phyloP scores from a whole-genome alignment of 1,140 invertebrate genomes.

The Scaptomyza montana region DNA sequence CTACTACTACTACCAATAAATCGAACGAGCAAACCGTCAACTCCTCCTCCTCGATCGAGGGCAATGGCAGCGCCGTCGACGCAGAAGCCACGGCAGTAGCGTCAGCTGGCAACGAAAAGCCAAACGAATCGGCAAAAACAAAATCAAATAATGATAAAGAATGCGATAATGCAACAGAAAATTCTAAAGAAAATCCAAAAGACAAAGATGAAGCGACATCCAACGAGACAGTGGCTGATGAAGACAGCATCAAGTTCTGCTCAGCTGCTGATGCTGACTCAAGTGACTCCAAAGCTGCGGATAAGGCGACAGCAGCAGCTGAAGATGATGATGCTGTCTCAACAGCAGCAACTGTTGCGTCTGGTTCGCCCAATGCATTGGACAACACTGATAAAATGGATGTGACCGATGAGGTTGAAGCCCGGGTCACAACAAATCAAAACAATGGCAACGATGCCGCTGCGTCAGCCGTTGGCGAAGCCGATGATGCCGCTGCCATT shows the following conservation, averaged over 20 bases:
- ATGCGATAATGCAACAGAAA: conserved; percentile 28
- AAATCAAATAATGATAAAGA: conserved; percentile 29
- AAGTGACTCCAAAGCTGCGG: conserved; percentile 9
- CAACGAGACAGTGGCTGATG: conserved; percentile 36
- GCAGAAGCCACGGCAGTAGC: conserved; percentile 42
- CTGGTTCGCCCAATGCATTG: conserved; percentile 53
- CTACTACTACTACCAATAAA: conserved; percentile 52
- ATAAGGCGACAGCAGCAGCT: conserved; percentile 1
- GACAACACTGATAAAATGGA: conserved; percentile 62
- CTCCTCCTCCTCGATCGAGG: conserved; percentile 35
- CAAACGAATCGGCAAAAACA: conserved; percentile 62
- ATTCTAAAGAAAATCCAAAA: conserved; percentile 29
- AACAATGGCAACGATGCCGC: conserved; percentile 63
- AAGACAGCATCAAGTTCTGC: conserved; percentile 1
- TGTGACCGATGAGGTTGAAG: conserved; percentile 13
- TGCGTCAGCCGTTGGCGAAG: conserved; percentile 56
- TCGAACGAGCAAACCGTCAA: conserved; percentile 40
- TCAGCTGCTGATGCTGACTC: conserved; percentile 27
- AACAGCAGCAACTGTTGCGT: conserved; percentile 61
- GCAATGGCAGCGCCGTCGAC: conserved; percentile 69
- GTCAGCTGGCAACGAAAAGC: conserved; percentile 11
- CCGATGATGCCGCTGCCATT: conserved; percentile 67
- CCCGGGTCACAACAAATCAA: conserved; percentile 14
- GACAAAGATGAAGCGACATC: conserved; percentile 14
- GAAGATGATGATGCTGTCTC: conserved; percentile 13